Base-by-base conservation (phyloP, 2,797 vertebrate species). In the Coccyzus lansbergi region DNA sequence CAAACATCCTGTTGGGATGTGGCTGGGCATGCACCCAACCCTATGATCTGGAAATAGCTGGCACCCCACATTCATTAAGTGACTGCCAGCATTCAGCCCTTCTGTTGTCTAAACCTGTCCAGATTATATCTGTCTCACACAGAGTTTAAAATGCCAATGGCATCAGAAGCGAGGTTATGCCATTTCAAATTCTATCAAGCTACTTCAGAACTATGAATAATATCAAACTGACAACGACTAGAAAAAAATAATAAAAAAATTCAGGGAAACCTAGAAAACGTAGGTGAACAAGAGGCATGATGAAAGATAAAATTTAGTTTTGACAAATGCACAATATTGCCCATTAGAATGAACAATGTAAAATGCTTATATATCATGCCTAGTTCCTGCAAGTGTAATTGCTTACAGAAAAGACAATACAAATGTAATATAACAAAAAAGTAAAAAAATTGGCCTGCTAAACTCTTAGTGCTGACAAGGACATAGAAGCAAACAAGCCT, bases 31-130 rank as follows among this genome's bases (percentile, higher is more conserved):
- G 2, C 6, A 76, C 80, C 78, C 92, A 94, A 1, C 13, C 17
- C 63, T 33, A 14, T n/a, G 52, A 93, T 82, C 44, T 90, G 83
- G 44, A 90, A 92, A 93, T 33, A 72, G 67, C 22, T 82, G 74
- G 59, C 81, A 86, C 63, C 26, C 48, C 67, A 82, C 44, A 26
- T 6, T 20, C 81, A 82, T 55, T 77, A 75, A 68, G 52, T 46
- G 71, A 55, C 36, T 85, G 93, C 78, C 92, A 95, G 78, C 72
- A 89, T 80, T 80, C 88, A 89, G 52, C 29, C 81, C 56, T 87
- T 92, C 81, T 89, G 75, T 60, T 83, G 44, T 56, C 60, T 88
- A 87, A 95, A 77, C 31, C 78, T 83, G 78, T 22, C 34, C 78
- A 80, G 40, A 64, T 56, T 70, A 25, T 31, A 21, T 59, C 48